Conservation (phyloP, 30 jellyfish, hydroid and myxozoan genomes). For the Aurelia aurita region DNA sequence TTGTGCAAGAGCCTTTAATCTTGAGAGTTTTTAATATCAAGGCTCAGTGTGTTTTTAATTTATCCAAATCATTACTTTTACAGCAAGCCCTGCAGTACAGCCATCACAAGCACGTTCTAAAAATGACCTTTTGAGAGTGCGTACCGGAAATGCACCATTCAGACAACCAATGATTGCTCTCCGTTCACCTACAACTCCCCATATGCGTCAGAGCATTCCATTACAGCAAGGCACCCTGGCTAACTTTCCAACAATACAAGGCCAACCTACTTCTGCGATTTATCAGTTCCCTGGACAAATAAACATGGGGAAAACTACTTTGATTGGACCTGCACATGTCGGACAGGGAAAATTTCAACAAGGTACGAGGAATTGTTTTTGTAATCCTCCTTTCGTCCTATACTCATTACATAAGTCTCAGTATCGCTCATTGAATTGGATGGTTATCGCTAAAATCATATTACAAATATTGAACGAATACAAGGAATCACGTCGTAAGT, state of each 20-base stretch:
- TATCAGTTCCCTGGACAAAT: constrained; percentile 11
- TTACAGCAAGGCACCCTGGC: constrained; percentile 43
- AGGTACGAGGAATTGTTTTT: background rate
- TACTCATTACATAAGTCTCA: no score
- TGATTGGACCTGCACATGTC: constrained; percentile 13
- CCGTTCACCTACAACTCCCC: constrained; percentile 41
- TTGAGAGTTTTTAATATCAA: no score
- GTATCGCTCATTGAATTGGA: no score
- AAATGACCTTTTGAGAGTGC: constrained; percentile 7
- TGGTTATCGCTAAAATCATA: no score
- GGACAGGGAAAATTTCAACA: constrained; percentile 45
- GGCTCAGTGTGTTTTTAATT: background rate
- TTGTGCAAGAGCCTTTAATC: no score
- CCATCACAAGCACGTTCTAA: constrained; percentile 19
- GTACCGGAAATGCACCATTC: constrained; percentile 27
- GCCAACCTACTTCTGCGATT: constrained; percentile 32
- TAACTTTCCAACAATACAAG: constrained; percentile 31
- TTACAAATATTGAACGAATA: no score
- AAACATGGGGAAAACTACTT: constrained; percentile 14
- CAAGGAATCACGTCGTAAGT: no score
- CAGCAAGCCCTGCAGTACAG: constrained; percentile 22
- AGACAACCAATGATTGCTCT: constrained; percentile 68
- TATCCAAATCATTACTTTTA: background rate
- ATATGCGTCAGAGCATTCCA: constrained; percentile 46
- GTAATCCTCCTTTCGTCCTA: no score